phyloP scores from a whole-genome alignment of 2,113 vertebrate species.

The Bos taurus region ARS-UCD2.0 NC_037338.1:87537501-87538000 shows the following conservation, averaged over 20 bases:
- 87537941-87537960: not conserved
- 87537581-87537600: not conserved
- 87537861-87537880: not conserved
- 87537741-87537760: not conserved
- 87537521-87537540: not conserved
- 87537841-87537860: not conserved
- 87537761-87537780: not conserved
- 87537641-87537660: not conserved
- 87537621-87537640: fast-evolving
- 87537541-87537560: no score
- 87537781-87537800: not conserved
- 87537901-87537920: not conserved
- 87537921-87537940: not conserved
- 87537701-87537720: not conserved
- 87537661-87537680: not conserved
- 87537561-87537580: not conserved
- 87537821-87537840: not conserved
- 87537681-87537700: not conserved
- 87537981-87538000: not conserved
- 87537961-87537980: not conserved
- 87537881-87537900: not conserved
- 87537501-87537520: not conserved
- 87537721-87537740: not conserved
- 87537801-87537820: not conserved
- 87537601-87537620: not conserved